A percentile compares a stretch with the other conserved stretches of the same genome.
phyloP scores from a whole-genome alignment of 2,888 invertebrate genomes.

The Sphinx pinastri region DNA sequence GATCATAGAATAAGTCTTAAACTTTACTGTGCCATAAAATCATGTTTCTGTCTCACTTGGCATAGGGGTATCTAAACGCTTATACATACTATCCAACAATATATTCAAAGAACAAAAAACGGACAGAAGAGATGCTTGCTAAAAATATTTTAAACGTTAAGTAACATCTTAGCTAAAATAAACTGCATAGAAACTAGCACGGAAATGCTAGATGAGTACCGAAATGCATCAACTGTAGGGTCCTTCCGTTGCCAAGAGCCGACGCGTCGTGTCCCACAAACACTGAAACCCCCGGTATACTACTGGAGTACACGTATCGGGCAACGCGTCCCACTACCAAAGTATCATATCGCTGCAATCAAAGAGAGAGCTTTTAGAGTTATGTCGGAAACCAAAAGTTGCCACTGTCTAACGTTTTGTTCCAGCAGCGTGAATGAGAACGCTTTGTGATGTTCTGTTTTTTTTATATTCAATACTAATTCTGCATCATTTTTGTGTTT shows the following conservation, averaged over 20 bases:
- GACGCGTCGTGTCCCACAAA: constrained; percentile 47
- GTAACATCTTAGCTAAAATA: constrained; percentile 41
- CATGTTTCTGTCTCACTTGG: no score
- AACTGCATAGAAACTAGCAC: constrained; percentile 36
- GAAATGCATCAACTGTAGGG: constrained; percentile 68
- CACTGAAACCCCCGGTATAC: constrained; percentile 37
- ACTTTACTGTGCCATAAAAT: no score
- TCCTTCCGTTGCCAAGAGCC: constrained; percentile 56
- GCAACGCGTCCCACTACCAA: constrained; percentile 30
- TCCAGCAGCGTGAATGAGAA: constrained; percentile 33
- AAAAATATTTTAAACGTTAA: constrained; percentile 21
- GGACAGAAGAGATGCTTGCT: not conserved
- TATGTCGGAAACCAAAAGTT: constrained; percentile 53
- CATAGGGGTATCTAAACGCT: no score
- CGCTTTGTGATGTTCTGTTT: constrained; percentile 17
- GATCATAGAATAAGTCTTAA: no score
- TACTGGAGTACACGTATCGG: constrained; percentile 28
- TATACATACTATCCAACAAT: no score
- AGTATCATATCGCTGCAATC: constrained; percentile 63
- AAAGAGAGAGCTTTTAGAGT: constrained; percentile 69
- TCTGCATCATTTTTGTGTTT: not conserved
- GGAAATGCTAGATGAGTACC: constrained; percentile 48
- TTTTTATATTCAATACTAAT: not conserved
- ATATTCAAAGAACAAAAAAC: no score
- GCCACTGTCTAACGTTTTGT: constrained; percentile 42